These are phyloP conservation scores for Oryzias melastigma DNA, from an alignment of 2,113 vertebrate species.

Conservation along the genomic window DNA sequence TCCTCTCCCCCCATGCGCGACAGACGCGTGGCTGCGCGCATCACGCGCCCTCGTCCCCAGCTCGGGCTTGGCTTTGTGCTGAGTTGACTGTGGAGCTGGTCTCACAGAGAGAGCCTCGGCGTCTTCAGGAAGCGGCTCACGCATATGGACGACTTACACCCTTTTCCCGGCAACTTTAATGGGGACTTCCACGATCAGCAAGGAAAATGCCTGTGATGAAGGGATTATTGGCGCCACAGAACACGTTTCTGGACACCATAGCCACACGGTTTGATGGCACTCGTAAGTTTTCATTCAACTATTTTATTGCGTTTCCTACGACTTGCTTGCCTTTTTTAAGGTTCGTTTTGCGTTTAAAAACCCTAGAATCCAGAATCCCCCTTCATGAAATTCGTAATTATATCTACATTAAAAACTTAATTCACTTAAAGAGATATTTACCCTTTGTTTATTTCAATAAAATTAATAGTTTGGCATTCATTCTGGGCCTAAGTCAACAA, in stretches of 20 bases:
- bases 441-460: no score
- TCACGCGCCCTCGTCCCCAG: conserved; percentile 37
- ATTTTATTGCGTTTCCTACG: background rate
- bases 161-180: conserved; percentile 84
- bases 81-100: conserved; percentile 51
- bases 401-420: no score
- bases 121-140: conserved; percentile 41
- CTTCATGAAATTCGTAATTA: no score
- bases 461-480: no score
- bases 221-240: conserved; percentile 96
- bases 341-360: background rate
- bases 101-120: conserved; percentile 17
- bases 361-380: no score
- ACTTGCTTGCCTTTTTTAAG: background rate
- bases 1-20: conserved; percentile 40
- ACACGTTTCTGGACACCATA: conserved; percentile 98
- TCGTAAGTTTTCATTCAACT: conserved; percentile 84
- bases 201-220: conserved; percentile 99
- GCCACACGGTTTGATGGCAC: conserved; percentile 98
- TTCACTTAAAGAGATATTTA: no score
- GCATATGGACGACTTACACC: conserved; percentile 50
- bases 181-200: conserved; percentile 86
- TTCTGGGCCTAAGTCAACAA: no score
- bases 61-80: conserved; percentile 43
- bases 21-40: conserved; percentile 47